Evolutionary conservation across 2,113 vertebrate genomes (phyloP), one percentile per base, ranked within the genome.

Genomic region (Melozone crissalis): DNA sequence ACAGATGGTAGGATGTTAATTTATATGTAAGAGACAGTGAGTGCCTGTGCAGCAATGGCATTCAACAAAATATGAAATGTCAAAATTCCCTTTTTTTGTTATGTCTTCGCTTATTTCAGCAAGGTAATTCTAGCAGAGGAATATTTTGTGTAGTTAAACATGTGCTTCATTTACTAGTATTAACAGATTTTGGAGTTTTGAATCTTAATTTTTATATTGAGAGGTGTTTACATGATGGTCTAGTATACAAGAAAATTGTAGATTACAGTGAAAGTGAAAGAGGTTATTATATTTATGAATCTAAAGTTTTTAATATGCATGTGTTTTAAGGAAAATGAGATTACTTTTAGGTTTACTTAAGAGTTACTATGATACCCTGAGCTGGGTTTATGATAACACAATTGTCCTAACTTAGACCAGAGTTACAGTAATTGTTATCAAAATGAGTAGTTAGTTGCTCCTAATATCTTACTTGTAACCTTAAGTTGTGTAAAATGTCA

Each of bases 1-100:
- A 98, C 98, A 98, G 98, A 98, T 98, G 98, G 98, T 97, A 95
- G 97, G 97, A 96, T 98, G 97, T 97, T 98, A 98, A 98, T 98
- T 98, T 98, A 91, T 98, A 96, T 96, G 96, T 97, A 97, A 96
- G 90, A 98, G 97, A 96, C 97, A 98, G 96, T 98, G 97, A 98
- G 97, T 98, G 97, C 97, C 74, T 97, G 79, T 74, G 73, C 89
- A 94, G 77, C 95, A 95, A 85, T 91, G 65, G 84, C 95, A 95
- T 96, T 97, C 96, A 96, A 96, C 97, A 96, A 97, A 98, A 98
- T 97, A 96, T 62, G 76, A 98, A 98, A 98, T 98, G 97, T 97
- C 97, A 98, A 94, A 98, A 98, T 98, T 72, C n/a, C 86, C 88
- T 96, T 91, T 95, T 95, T 89, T 82, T 54, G 74, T 96, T 95